phyloP scores from a whole-genome alignment of 2,113 vertebrate genomes.

The Merops nubicus region DNA sequence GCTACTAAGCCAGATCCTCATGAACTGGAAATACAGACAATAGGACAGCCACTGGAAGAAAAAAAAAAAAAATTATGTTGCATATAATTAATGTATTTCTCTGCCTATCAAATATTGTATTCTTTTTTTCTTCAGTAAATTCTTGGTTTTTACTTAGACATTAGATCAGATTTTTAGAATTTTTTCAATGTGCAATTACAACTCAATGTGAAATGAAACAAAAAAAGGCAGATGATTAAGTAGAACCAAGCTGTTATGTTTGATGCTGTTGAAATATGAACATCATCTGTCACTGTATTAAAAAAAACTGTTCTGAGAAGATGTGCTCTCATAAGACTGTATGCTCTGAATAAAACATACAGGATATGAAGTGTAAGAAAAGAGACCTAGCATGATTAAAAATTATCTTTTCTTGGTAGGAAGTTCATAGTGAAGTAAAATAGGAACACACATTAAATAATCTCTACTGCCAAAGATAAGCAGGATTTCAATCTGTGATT shows the following conservation, averaged over 20 bases:
- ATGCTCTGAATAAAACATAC: not conserved
- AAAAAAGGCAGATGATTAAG: not conserved
- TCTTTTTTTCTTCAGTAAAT: not conserved
- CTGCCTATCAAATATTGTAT: not conserved
- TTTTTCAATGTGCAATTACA: not conserved
- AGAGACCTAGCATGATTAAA: not conserved
- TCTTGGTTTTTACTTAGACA: not conserved
- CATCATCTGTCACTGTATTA: slow-evolving; percentile 34
- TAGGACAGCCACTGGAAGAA: not conserved
- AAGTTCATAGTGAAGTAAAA: not conserved
- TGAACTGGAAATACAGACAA: not conserved
- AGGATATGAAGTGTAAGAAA: not conserved
- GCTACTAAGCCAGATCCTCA: not conserved
- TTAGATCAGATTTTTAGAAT: not conserved
- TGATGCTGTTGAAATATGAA: slow-evolving; percentile 6
- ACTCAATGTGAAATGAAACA: not conserved
- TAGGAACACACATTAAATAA: not conserved
- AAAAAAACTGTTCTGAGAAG: not conserved
- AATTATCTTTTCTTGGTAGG: not conserved
- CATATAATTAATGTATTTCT: not conserved
- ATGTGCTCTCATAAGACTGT: not conserved
- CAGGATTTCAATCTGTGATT: not conserved
- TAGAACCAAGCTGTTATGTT: slow-evolving; percentile 20
- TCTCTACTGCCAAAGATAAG: not conserved
- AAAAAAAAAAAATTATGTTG: not conserved